Conservation (phyloP, 2,797 vertebrate genomes). For the Gallinago solitaria region DNA sequence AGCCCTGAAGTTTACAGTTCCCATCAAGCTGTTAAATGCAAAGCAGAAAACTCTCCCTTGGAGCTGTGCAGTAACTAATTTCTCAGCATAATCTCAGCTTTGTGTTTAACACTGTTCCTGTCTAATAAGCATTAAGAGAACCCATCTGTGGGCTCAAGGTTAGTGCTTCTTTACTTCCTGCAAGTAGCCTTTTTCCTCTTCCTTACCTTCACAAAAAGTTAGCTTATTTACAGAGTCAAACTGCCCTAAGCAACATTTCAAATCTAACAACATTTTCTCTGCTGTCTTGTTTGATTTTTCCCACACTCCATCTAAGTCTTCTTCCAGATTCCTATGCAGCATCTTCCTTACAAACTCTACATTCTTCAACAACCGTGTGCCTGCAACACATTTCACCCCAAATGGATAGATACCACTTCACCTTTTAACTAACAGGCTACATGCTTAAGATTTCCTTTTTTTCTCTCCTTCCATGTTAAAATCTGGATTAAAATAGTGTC, state of each 20-base stretch:
- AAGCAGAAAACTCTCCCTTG: neutral
- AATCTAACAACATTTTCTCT: neutral
- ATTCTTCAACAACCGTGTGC: neutral
- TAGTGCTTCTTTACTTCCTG: neutral
- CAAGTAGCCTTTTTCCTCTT: neutral
- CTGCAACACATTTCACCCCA: neutral
- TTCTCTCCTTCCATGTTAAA: neutral
- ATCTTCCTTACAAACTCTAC: neutral
- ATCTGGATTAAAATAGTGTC: neutral
- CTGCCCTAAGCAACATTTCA: neutral
- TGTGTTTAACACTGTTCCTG: neutral
- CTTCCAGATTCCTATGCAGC: neutral
- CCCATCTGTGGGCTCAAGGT: neutral
- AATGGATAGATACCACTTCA: neutral
- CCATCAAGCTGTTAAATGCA: neutral
- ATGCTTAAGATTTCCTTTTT: rapidly evolving
- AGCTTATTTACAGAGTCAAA: neutral
- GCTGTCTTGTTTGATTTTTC: neutral
- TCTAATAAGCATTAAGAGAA: neutral
- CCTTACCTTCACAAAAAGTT: neutral
- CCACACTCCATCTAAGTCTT: neutral
- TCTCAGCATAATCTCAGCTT: neutral
- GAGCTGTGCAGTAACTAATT: neutral
- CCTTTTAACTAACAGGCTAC: neutral
- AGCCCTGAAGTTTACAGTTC: neutral